Evolutionary conservation across 2,113 vertebrate genomes (phyloP).

Genomic region (Tichodroma muraria): DNA sequence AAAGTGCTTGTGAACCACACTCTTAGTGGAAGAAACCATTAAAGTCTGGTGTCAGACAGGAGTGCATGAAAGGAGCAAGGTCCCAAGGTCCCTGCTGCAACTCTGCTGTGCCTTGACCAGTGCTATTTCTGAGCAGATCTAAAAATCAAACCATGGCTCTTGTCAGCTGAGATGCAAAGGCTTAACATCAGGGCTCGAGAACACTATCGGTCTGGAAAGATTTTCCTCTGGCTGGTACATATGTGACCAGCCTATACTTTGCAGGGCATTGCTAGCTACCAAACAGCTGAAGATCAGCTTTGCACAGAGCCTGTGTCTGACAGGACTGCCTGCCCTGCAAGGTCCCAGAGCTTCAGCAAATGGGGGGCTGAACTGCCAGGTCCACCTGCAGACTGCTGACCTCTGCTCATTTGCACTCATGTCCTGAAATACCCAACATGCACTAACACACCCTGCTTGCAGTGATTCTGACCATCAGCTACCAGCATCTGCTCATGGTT

Average conservation of each 20-base stretch:
- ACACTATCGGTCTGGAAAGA: neutral
- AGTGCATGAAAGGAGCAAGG: fast-evolving
- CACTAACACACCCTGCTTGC: neutral
- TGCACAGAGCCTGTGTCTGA: neutral
- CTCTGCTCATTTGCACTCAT: neutral
- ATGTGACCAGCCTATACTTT: neutral
- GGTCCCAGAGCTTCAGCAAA: neutral
- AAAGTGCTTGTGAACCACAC: neutral
- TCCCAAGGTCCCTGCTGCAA: neutral
- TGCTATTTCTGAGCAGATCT: neutral
- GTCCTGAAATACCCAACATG: neutral
- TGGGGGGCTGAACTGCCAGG: fast-evolving
- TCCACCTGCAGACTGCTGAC: neutral
- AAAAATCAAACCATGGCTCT: neutral
- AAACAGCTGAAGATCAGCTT: neutral
- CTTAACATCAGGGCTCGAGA: neutral
- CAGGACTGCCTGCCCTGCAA: neutral
- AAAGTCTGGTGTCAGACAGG: neutral
- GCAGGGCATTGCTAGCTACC: neutral
- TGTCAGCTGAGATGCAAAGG: neutral
- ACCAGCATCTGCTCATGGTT: neutral
- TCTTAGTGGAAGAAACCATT: neutral
- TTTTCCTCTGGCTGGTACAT: neutral
- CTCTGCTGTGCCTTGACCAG: neutral
- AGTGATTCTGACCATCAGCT: neutral